Evolutionary conservation across 2,888 invertebrate species (phyloP), one percentile per base, ranked within the genome.

Genomic region (Drosophila neotestacea): DNA sequence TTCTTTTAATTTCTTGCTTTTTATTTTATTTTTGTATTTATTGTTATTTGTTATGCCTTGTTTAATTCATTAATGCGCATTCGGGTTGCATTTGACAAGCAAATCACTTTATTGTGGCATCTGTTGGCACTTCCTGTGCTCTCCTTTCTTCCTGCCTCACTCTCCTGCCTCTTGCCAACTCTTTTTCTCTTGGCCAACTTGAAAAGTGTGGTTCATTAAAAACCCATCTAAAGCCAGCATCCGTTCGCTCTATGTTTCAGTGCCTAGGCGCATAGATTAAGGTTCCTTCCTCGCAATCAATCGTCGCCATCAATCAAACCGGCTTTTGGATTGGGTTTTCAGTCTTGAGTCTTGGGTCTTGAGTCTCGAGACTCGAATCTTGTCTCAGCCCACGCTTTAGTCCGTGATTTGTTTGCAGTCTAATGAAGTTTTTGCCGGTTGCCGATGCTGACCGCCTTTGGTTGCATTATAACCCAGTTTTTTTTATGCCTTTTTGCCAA

Each of bases 401-500:
- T 34, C 13, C 61, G 39, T 72, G 74, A 72, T 75, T 72, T 77
- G 73, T 73, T 59, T 55, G 73, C 67, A 28, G 7, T 62, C 55
- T 62, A 58, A 72, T 74, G 41, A 72, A 67, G 77, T 74, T 72
- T 41, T 59, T 30, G 41, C 52, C 34, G 41, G 34, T 50, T 54
- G 22, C 32, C 9, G 48, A 34, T 41, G 70, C 54, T 75, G 75
- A 77, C 75, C 75, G 75, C 73, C 77, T 77, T 75, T 54, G 63
- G 73, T 62, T 63, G 63, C 41, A 32, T 48, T 69, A 22, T 76
- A 76, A 77, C 75, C 75, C 78, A 76, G 77, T 76, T 76, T 73
- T 2, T 48, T 32, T n/a, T 32, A 7, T 58, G 27, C 42, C 50
- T 28, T 54, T 63, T 59, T 46, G 60, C 77, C 66, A 54, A 66